Base-by-base conservation (phyloP, 2,113 vertebrate species). In the Hucho hucho region DNA sequence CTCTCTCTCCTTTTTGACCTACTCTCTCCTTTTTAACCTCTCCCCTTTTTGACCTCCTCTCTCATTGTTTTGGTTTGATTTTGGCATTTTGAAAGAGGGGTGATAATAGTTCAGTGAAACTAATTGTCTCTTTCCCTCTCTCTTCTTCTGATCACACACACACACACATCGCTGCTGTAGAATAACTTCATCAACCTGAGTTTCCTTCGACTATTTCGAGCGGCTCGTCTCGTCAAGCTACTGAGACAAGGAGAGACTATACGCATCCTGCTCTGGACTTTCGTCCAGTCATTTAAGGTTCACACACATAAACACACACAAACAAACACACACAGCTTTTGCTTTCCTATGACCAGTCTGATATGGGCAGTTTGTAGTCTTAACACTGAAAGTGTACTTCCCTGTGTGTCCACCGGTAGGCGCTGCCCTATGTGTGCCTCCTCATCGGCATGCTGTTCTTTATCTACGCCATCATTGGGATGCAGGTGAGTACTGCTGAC, bases 201-300 rank as follows among this genome's bases (percentile, higher is more conserved):
- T 84, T 95, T 97, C 82, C 91, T 97, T 79, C 92, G 96, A 84
- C 92, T 97, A 53, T 96, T 97, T 87, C 89, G 96, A 71, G 96
- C 95, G 3, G 95, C 96, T 69, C 95, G 96, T n/a, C 96, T 97
- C 86, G 96, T 97, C 88, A 97, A 97, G 86, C 94, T 97, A 22
- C 92, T 97, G 72, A 89, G 96, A 26, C 95, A 97, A 79, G 95
- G 95, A 13, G 96, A 96, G 79, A 96, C 96, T 76, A 97, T 97
- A 65, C 95, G 96, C 64, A 97, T 97, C 82, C 93, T 97, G 3
- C 92, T 97, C 28, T 97, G 96, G 96, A 97, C 96, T 59, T 97
- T 97, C 4, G 95, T 97, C 64, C 96, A 97, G 86, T 97, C 96
- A 59, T 97, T 97, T 83, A 97, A 97, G 95, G 96, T 97, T 82